Evolutionary conservation across 2,888 invertebrate genomes (phyloP).

Genomic region (Drosophila colorata): DNA sequence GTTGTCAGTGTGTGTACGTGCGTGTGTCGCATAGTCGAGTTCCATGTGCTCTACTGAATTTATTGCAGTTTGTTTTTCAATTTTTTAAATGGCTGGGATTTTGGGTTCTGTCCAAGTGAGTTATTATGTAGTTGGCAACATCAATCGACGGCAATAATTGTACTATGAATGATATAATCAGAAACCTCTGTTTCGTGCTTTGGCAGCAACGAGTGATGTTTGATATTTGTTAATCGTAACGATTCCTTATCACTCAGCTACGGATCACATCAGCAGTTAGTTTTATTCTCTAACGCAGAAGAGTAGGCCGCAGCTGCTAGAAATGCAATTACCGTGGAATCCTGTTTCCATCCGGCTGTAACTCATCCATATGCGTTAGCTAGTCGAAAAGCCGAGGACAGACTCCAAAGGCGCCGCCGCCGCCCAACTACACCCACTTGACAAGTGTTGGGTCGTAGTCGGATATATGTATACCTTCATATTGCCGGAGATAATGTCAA

Average conservation of each 20-base stretch:
- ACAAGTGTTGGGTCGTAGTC: conserved; percentile 9
- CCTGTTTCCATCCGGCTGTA: background rate
- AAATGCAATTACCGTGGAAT: background rate
- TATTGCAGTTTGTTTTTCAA: conserved; percentile 80
- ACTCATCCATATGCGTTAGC: too few relatives aligned
- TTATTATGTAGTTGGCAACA: conserved; percentile 52
- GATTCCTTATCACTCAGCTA: too few relatives aligned
- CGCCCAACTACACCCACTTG: conserved; percentile 27
- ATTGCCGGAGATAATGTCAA: conserved; percentile 79
- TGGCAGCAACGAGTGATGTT: too few relatives aligned
- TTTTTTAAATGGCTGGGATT: conserved; percentile 68
- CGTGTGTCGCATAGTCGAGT: conserved; percentile 13
- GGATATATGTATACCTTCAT: conserved; percentile 55
- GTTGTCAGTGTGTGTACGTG: conserved; percentile 11
- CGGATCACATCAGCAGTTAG: too few relatives aligned
- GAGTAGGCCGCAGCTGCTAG: too few relatives aligned
- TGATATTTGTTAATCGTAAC: too few relatives aligned
- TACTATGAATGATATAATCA: conserved; percentile 31
- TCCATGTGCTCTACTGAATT: conserved; percentile 60
- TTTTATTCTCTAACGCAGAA: too few relatives aligned
- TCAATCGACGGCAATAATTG: conserved; percentile 63
- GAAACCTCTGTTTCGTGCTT: background rate
- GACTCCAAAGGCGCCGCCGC: background rate
- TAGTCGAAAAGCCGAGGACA: too few relatives aligned
- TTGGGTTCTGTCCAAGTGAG: conserved; percentile 43